phyloP scores from a whole-genome alignment of 1,140 invertebrate species.

The Drosophila mauritiana region DNA sequence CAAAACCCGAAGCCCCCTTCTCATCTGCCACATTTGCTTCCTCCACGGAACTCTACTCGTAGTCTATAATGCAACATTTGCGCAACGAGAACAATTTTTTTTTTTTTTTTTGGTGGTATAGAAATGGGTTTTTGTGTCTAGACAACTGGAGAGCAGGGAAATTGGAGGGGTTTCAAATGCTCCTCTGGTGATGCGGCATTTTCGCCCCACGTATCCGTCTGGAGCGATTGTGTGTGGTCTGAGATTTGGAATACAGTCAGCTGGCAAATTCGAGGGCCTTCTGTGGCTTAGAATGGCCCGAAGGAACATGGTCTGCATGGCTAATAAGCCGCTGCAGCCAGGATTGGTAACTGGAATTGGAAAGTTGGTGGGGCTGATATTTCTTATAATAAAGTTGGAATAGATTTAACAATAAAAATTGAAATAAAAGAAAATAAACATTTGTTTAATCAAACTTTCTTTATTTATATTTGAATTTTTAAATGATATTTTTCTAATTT shows the following conservation, averaged over 20 bases:
- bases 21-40: conserved; percentile 28
- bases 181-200: conserved; percentile 42
- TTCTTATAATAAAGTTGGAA: background rate
- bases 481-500: background rate
- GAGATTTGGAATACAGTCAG: conserved; percentile 62
- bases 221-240: conserved; percentile 26
- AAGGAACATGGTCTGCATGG: conserved; percentile 71
- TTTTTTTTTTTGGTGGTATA: conserved; percentile 21
- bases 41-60: background rate
- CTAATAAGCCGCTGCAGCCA: conserved; percentile 51
- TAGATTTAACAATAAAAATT: background rate
- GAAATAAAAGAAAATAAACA: too few relatives aligned
- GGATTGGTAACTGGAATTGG: background rate
- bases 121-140: conserved; percentile 48
- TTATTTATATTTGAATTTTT: background rate
- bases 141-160: conserved; percentile 18
- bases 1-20: conserved; percentile 12
- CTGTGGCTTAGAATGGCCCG: conserved; percentile 32
- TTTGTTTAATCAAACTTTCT: too few relatives aligned
- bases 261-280: conserved; percentile 31
- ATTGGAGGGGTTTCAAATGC: background rate
- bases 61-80: conserved; percentile 49
- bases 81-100: conserved; percentile 30
- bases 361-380: background rate
- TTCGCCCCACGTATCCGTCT: conserved; percentile 42